Evolutionary conservation across 2,797 vertebrate species (phyloP).

Genomic region (Cossypha polioptera): DNA sequence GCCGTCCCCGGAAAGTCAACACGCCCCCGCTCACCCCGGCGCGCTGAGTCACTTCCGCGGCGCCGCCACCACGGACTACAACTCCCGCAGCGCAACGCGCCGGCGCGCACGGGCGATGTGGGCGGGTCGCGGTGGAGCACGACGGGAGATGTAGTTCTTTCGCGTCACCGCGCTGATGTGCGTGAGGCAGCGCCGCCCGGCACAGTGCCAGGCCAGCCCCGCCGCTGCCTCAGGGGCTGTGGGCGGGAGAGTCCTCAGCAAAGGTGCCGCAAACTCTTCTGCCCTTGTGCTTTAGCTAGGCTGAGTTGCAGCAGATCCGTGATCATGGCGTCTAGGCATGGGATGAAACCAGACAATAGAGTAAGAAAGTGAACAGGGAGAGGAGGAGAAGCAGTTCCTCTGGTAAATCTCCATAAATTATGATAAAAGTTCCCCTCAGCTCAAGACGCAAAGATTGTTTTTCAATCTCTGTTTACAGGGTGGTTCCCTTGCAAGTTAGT

Average conservation of each 20-base stretch:
- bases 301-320: background rate
- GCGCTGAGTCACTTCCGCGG: conserved; percentile 48
- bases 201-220: fast-evolving
- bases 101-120: fast-evolving
- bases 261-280: fast-evolving
- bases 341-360: background rate
- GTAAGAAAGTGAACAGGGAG: background rate
- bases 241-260: background rate
- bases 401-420: background rate
- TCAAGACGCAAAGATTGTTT: background rate
- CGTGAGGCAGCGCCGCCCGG: fast-evolving
- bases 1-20: background rate
- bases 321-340: background rate
- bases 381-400: background rate
- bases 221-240: fast-evolving
- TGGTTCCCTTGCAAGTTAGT: background rate
- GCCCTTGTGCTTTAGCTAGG: background rate
- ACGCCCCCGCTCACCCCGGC: background rate
- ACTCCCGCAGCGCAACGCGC: background rate
- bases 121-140: fast-evolving
- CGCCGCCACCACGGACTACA: fast-evolving
- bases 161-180: fast-evolving
- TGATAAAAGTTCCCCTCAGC: background rate
- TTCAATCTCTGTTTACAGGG: background rate
- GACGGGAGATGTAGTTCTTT: background rate